A percentile compares a stretch with the other conserved stretches of the same genome.
phyloP scores from a whole-genome alignment of 2,113 vertebrate species.

The Centropus bengalensis region DNA sequence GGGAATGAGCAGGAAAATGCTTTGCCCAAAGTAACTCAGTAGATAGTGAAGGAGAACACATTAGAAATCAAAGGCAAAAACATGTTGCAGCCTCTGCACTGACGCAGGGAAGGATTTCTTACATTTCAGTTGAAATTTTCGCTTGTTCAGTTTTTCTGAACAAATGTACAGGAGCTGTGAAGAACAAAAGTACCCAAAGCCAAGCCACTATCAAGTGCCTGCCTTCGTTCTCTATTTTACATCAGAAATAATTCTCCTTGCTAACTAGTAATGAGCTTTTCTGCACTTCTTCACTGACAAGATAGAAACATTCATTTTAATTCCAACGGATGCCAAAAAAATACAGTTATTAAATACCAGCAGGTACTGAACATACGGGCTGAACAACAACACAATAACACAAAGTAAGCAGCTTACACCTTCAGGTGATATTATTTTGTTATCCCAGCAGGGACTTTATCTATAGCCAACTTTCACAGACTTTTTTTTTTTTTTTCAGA shows the following conservation, averaged over 20 bases:
- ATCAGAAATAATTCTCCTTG: not conserved
- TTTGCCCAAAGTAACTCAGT: not conserved
- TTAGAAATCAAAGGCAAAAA: not conserved
- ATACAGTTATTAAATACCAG: not conserved
- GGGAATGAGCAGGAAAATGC: not conserved
- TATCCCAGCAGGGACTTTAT: fast-evolving
- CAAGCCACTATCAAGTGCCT: not conserved
- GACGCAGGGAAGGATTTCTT: not conserved
- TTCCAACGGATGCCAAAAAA: not conserved
- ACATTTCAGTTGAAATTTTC: too few species aligned
- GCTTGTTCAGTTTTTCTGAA: not conserved
- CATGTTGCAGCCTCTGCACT: not conserved
- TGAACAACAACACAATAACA: not conserved
- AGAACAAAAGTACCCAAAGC: not conserved
- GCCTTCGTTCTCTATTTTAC: not conserved
- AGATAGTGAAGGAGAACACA: not conserved
- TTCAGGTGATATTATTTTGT: not conserved
- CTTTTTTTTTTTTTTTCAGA: too few species aligned
- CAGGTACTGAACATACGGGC: not conserved
- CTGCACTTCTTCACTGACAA: not conserved
- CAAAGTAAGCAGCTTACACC: not conserved
- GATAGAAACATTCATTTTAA: not conserved
- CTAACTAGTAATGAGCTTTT: not conserved
- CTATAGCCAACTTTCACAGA: not conserved
- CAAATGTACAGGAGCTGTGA: not conserved